Evolutionary conservation across 2,888 invertebrate genomes (phyloP), one percentile per base, ranked within the genome.

Genomic region (Hartigia nigra): DNA sequence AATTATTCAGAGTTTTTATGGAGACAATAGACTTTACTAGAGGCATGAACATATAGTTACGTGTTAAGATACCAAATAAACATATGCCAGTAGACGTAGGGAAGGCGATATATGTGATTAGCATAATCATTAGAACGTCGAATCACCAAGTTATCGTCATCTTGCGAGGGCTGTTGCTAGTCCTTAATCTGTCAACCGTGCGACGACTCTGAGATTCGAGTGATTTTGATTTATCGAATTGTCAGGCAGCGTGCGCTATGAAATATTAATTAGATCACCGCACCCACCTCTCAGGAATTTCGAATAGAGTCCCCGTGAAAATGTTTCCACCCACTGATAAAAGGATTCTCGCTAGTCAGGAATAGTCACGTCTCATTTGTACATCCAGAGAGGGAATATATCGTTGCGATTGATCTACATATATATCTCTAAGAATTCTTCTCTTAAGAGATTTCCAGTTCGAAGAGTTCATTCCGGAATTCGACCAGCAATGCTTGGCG

Each of bases 231-330:
- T 72, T 72, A 72, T 72, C 34, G 31, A 72, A 72, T 32, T 72
- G 32, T 72, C 72, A 9, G 32, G 12, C 23, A 72, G 4, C 72
- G 12, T 72, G 32, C 31, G 31, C 32, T 12, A 72, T 72, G 72
- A 72, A 72, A 72, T 72, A 72, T 72, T 72, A 72, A 72, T 72
- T 72, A 34, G 72, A 72, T 72, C 31, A 72, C 72, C 32, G 72
- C 72, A 72, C 34, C 55, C 34, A 72, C 32, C 23, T 32, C 31
- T 72, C 31, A 72, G 72, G 31, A 72, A 72, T 72, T 34, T 31
- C 12, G 31, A 34, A 72, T 72, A 72, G 31, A 72, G 72, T 72
- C 72, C 72, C 31, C 5, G 11, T 31, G 72, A 9, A 72, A 72
- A 31, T 3, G 31, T 31, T 23, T 12, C 5, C 72, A 34, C 12